Evolutionary conservation across 37 sponge, comb jelly and placozoan species (phyloP), one percentile per base, ranked within the genome.

Genomic region (Crambe crambe): DNA sequence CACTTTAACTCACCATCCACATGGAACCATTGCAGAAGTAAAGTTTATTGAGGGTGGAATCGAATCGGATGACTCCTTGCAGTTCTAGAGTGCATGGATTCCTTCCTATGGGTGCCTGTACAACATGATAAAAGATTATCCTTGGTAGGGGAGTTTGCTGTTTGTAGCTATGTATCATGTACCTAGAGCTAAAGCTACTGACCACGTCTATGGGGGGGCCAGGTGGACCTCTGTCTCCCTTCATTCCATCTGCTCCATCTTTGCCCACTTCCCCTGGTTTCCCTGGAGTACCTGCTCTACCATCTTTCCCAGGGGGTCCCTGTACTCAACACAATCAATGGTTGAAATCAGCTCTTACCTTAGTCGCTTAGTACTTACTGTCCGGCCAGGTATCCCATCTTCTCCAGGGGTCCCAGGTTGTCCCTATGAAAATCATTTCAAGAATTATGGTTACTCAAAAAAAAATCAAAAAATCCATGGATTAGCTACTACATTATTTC

Each of bases 1-100:
- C 51, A 47, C 37, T 32, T 40, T 17, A 47, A 51, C 83, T 65
- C 39, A 83, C 83, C 66, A 74, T 20, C 83, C 83, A 83, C 0
- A 2, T 12, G 10, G 58, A 56, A 0, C 77, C 85, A 76, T 84
- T 59, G 37, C 85, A 76, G 85, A 76, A 76, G 56, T 84, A 76
- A 42, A 84, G 70, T 42, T 36, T 56, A 22, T 42, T 22, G 4
- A 29, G 27, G 59, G 1, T 25, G 3, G 77, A 58, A 32, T 76
- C 77, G 75, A 84, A 76, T n/a, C 77, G 37, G 56, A 83, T 59
- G 44, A 60, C 63, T 0, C 81, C 81, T 37, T 72, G 72, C 12
- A 81, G 42, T 5, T 34, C 73, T 1, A 3, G 21, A 40, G 43
- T 61, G 42, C 81, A 81, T 2, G 63, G 61, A 42, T 59, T 72